Evolutionary conservation across 2,888 invertebrate genomes (phyloP).

Genomic region (Nephrotoma appendiculata): DNA sequence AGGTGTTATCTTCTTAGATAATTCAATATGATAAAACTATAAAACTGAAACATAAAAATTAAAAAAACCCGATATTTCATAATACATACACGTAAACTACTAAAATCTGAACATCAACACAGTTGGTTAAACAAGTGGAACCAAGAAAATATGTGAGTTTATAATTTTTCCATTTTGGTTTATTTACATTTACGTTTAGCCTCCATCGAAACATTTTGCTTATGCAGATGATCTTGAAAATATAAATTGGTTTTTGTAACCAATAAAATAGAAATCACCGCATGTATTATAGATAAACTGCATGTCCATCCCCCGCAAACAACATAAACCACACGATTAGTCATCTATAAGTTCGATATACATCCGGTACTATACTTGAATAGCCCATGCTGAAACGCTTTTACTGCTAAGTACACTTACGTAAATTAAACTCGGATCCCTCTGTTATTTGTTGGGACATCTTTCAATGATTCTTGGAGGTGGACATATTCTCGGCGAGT

Average conservation of each 20-base stretch:
- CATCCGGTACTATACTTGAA: background rate
- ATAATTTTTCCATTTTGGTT: background rate
- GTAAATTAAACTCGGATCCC: background rate
- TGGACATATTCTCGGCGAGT: background rate
- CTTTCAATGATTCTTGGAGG: background rate
- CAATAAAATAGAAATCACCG: background rate
- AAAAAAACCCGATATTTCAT: background rate
- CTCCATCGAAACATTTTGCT: background rate
- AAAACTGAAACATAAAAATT: background rate
- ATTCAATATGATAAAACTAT: background rate
- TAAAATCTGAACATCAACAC: background rate
- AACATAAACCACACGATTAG: background rate
- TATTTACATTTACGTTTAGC: background rate
- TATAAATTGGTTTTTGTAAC: background rate
- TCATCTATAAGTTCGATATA: background rate
- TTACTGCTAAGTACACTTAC: background rate
- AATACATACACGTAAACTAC: background rate
- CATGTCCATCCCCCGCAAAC: background rate
- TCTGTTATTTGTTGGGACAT: background rate
- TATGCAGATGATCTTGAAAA: background rate
- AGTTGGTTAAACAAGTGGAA: background rate
- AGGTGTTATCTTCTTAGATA: background rate
- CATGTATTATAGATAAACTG: background rate
- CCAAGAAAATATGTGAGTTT: background rate
- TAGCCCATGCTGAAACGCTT: background rate